phyloP scores from a whole-genome alignment of 2,797 vertebrate genomes.

The Geotrypetes seraphini region DNA sequence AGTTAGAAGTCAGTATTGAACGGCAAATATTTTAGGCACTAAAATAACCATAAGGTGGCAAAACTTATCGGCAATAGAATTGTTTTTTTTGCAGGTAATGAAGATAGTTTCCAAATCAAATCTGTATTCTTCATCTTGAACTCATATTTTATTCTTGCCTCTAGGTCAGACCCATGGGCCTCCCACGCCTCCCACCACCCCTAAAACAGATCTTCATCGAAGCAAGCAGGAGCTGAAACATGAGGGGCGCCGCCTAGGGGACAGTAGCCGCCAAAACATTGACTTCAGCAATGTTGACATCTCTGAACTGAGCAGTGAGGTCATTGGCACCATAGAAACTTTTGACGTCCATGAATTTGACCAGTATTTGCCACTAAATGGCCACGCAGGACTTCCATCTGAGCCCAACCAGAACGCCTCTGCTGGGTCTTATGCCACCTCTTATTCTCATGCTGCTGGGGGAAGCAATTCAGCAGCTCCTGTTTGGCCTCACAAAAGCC shows the following conservation, averaged over 20 bases:
- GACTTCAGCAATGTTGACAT: conserved; percentile 99
- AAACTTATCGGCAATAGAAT: too few relatives aligned
- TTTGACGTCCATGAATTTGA: conserved; percentile 96
- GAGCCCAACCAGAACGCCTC: conserved; percentile 55
- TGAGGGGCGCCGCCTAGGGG: conserved; percentile 76
- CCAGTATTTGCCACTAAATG: conserved; percentile 90
- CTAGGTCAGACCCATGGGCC: conserved; percentile 87
- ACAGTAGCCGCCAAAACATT: conserved; percentile 88
- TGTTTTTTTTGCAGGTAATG: too few relatives aligned
- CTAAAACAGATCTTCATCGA: conserved; percentile 79
- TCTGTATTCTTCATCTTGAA: too few relatives aligned
- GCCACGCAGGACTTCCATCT: conserved; percentile 61
- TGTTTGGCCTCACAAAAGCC: conserved; percentile 78
- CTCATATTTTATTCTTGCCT: neutral
- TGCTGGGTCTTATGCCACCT: conserved; percentile 31
- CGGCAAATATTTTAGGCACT: too few relatives aligned
- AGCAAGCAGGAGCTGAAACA: conserved; percentile 83
- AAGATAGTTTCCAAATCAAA: too few relatives aligned
- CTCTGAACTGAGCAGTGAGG: conserved; percentile 93
- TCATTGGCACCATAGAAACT: conserved; percentile 94
- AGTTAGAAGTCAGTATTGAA: too few relatives aligned
- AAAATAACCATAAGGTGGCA: too few relatives aligned
- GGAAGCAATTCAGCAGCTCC: conserved; percentile 38
- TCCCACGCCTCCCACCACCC: conserved; percentile 88
- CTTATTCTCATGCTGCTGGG: conserved; percentile 61